Evolutionary conservation across 1,140 invertebrate species (phyloP), one percentile per base, ranked within the genome.

Genomic region (Caenorhabditis latens): DNA sequence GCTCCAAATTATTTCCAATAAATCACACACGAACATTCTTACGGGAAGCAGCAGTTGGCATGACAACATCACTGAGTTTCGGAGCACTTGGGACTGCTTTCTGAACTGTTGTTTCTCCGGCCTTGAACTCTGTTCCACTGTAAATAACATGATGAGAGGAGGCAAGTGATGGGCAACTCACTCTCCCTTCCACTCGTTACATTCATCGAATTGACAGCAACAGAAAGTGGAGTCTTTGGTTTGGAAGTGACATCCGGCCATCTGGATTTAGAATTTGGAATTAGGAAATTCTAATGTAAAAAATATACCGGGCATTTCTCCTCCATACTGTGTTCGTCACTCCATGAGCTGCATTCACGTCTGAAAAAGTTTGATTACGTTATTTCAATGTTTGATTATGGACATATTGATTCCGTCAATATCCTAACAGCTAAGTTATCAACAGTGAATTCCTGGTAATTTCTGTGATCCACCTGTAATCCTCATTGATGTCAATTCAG

Each of bases 111-210:
- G 71, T 79, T 50, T 79, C 71, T 79, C 71, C 71, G n/a, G 46
- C 71, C 9, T 79, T 79, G 67, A 85, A 85, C 61, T 71, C 63
- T 48, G 63, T 75, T 50, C 84, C 84, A 16, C 84, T 85, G 46
- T 50, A 85, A 85, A 48, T 2, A 32, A 71, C 2, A 4, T 14
- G 13, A 8, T 7, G 11, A 32, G n/a, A 50, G 1, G 83, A 48
- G 24, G n/a, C n/a, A 16, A 11, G 1, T 55, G 13, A 43, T 21
- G 8, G 16, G 14, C 2, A 21, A 75, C 84, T 57, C 4, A 85
- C 84, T 85, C 67, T 50, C 63, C 84, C 55, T 85, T 85, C 63
- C 67, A 85, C 55, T 85, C 84, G 21, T 85, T 85, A 40, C 84
- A 85, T 32, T 71, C 63, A 19, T 85, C 84, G 21, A 85, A 85